Evolutionary conservation across 2,888 invertebrate genomes (phyloP), one percentile per base, ranked within the genome.

Genomic region (Ophion costatus): DNA sequence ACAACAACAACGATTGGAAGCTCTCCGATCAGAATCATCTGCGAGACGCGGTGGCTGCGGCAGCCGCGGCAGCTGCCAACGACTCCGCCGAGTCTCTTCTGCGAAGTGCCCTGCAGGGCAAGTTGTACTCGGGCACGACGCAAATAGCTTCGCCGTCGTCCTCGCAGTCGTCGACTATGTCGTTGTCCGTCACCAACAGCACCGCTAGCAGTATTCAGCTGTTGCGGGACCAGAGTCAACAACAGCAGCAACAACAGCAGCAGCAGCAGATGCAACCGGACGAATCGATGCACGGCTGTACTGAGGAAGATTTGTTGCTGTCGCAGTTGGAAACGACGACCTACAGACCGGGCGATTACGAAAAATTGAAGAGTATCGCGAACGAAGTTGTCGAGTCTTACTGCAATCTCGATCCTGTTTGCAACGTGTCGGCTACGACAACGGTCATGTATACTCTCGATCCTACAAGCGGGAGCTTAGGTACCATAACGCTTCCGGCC

Each of bases 1-100:
- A 97, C 90, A 97, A 97, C 92, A 97, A 97, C 93, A 97, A 97
- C 93, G 97, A 97, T 93, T 97, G 97, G 96, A 97, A 97, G 92
- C 95, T 96, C 92, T 96, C 96, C 80, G 96, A 97, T 92, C 96
- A 97, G 93, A 97, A 96, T 91, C 90, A 89, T 59, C 86, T 93
- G 0, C 91, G 92, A 42, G 92, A 92, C 17, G 90, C 90, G 0
- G 90, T 87, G 0, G 86, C 89, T 20, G 91, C 89, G 5, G 90
- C 87, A 14, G 89, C 87, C 0, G 90, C 84, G 7, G 90, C 88
- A 1, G 90, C 89, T 0, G 88, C 89, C 0, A 89, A 88, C 9
- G 93, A 93, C 24, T 94, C 94, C 6, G 94, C 97, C 24, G 97
- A 97, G 91, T 97, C 97, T 45, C 94, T 98, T 86, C 94, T 98